Evolutionary conservation across 2,797 vertebrate species (phyloP).

Genomic region (Spheniscus humboldti): DNA sequence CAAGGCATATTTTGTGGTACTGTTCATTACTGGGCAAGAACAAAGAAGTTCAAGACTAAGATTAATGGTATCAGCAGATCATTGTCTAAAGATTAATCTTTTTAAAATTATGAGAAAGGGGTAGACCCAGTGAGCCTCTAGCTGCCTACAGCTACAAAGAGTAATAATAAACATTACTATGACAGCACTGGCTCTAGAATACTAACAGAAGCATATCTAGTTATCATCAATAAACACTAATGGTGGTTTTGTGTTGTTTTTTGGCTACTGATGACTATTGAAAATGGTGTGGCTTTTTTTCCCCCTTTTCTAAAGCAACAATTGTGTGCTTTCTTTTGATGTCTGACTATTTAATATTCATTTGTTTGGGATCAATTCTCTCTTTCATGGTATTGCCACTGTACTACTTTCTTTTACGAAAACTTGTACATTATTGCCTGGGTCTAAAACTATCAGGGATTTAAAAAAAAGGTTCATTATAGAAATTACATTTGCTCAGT

Average conservation of each 20-base stretch:
- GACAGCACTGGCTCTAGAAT: constrained; percentile 43
- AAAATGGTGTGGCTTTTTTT: constrained; percentile 39
- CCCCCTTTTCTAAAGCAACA: constrained; percentile 30
- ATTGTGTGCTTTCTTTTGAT: neutral
- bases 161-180: constrained; percentile 65
- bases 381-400: constrained; percentile 15
- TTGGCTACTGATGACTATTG: constrained; percentile 59
- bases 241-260: constrained; percentile 43
- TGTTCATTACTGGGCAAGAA: constrained; percentile 38
- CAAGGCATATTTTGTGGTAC: neutral
- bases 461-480: constrained; percentile 64
- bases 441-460: constrained; percentile 36
- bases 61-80: constrained; percentile 64
- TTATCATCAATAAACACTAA: constrained; percentile 69
- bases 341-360: constrained; percentile 43
- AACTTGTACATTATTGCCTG: constrained; percentile 52
- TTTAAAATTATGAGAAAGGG: constrained; percentile 64
- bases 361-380: constrained; percentile 53
- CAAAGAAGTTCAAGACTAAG: constrained; percentile 50
- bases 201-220: constrained; percentile 58
- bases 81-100: constrained; percentile 73
- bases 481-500: constrained; percentile 69
- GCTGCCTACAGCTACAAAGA: constrained; percentile 64
- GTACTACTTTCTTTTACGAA: neutral
- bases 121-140: constrained; percentile 55